Conservation (phyloP, 1,140 invertebrate species). For the Ceratosolen fusciceps region DNA sequence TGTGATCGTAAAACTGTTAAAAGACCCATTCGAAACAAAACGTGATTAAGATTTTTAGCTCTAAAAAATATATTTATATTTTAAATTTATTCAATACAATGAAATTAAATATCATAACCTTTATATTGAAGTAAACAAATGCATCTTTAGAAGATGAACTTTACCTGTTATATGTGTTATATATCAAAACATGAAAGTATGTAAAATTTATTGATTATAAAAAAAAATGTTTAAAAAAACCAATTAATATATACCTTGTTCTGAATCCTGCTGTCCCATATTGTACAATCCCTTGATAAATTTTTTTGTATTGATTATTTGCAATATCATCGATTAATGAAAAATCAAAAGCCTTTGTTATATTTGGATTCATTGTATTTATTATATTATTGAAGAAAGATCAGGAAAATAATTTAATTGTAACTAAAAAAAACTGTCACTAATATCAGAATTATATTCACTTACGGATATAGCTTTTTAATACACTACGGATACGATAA, state of each 20-base stretch:
- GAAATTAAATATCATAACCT: slow-evolving; percentile 5
- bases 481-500: no score
- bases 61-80: slow-evolving; percentile 70
- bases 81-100: neutral
- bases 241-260: slow-evolving; percentile 71
- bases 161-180: no score
- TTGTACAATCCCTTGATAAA: slow-evolving; percentile 62
- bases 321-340: slow-evolving; percentile 43
- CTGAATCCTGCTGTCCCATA: slow-evolving; percentile 84
- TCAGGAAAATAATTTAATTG: no score
- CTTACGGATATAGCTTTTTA: no score
- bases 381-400: neutral
- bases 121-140: neutral
- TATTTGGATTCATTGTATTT: slow-evolving; percentile 3
- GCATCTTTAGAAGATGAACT: neutral
- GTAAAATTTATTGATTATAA: no score
- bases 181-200: no score
- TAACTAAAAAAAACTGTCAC: no score
- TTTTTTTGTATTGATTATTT: slow-evolving; percentile 49
- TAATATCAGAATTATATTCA: no score
- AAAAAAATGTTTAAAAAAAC: slow-evolving; percentile 3
- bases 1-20: slow-evolving; percentile 90
- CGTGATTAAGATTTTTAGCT: slow-evolving; percentile 85
- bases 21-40: slow-evolving; percentile 93
- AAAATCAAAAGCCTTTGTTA: slow-evolving; percentile 35